Conservation (phyloP, 1,140 invertebrate genomes). For the Uloborus diversus region DNA sequence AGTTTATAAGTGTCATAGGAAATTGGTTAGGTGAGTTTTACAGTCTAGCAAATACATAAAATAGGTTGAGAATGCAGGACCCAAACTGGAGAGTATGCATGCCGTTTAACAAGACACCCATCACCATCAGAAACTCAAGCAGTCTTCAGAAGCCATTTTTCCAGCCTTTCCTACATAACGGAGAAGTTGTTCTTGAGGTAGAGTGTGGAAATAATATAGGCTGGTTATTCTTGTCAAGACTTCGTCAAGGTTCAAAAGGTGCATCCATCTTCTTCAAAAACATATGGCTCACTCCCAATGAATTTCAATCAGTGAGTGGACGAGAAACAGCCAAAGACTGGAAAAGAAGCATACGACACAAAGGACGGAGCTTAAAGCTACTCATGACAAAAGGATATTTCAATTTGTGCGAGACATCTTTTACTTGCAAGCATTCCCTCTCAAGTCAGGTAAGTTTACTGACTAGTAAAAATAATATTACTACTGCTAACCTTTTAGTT, state of each 20-base stretch:
- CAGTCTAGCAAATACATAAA: too few relatives aligned
- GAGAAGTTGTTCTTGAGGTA: conserved; percentile 66
- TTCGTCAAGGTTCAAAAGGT: conserved; percentile 67
- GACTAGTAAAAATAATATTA: too few relatives aligned
- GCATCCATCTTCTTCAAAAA: conserved; percentile 67
- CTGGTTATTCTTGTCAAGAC: conserved; percentile 65
- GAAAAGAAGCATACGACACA: conserved; percentile 69
- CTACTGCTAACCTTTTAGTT: too few relatives aligned
- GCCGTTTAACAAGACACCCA: too few relatives aligned
- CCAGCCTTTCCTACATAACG: conserved; percentile 64
- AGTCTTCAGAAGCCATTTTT: conserved; percentile 39
- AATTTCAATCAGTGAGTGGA: conserved; percentile 69
- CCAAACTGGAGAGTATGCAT: too few relatives aligned
- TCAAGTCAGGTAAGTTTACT: conserved; percentile 59
- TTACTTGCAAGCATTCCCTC: conserved; percentile 66
- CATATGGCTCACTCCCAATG: conserved; percentile 69
- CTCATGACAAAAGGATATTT: conserved; percentile 68
- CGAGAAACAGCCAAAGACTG: conserved; percentile 70
- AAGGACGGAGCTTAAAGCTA: conserved; percentile 69
- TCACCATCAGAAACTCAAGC: too few relatives aligned
- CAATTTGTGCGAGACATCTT: conserved; percentile 66
- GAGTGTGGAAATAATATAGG: conserved; percentile 67
- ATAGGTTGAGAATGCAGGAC: too few relatives aligned
- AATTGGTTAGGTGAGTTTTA: too few relatives aligned
- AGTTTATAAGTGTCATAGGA: too few relatives aligned